Base-by-base conservation (phyloP, 92 coral and sea anemone genomes). In the Desmophyllum pertusum region DNA sequence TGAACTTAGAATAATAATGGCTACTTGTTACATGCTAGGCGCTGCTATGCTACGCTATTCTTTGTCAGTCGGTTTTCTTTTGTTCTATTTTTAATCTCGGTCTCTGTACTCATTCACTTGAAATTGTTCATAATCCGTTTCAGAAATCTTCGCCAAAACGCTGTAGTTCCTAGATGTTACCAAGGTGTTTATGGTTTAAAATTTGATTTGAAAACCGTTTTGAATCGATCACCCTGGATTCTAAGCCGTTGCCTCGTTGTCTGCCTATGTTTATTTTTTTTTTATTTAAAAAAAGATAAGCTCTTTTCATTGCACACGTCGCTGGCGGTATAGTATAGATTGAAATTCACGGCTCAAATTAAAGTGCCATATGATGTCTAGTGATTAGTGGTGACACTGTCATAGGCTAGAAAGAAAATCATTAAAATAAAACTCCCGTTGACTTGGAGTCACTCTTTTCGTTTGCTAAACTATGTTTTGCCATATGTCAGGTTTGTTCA, bases 241-340 rank as follows among this genome's bases (percentile, higher is more conserved):
- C 76, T 46, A 55, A 27, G 70, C 69, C 6, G 57, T 61, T 51
- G 51, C 66, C 40, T 14, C 25, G 67, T 38, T 48, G 51, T 68
- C 62, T 41, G 42, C 25, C 63, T 2, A 27, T 51, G 75, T 69
- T 67, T 69, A 35, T 69, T 69, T 69, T 80, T 31, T 36, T 37
- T 52, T 68, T 37, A 36, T 36, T 72, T 8, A 29, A 46, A 11
- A 55, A 21, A 36, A 35, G 52, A 30, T 65, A 48, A 80, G 84
- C 84, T 80, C 67, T 68, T 80, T 68, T 80, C 66, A 67, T 79
- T 61, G 57, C 51, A 61, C 81, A n/a, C n/a, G n/a, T 67, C 62
- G 52, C 5, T 45, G 51, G 6, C 51, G 51, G 33, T 59, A n/a
- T 59, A 64, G 65, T 46, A n/a, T 25, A 68, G 76, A 48, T 35